Base-by-base conservation (phyloP, 2,888 invertebrate genomes). In the Holacanthella duospinosa region DNA sequence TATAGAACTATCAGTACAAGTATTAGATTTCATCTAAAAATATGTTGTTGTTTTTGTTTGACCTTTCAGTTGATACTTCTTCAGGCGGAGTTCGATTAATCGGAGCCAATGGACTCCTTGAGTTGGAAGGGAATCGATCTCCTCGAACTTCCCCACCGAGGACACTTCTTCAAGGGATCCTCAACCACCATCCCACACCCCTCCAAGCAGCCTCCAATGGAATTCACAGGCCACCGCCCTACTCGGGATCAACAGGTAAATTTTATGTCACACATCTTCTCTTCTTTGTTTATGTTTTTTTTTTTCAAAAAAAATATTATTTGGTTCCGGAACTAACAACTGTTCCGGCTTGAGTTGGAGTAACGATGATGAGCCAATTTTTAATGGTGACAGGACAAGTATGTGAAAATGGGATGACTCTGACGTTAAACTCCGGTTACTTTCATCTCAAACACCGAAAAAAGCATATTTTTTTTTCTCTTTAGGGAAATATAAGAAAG, bases 61-160 rank as follows among this genome's bases (percentile, higher is more conserved):
- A n/a, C 36, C 60, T 69, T 69, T 36, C 66, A 72, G 73, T 73
- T 69, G 73, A 73, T 63, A 71, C 67, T 36, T 62, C 66, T 61
- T 62, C 66, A 61, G 67, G 69, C 63, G 68, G 73, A 61, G 73
- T 73, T 28, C 67, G 73, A 60, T 66, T 73, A 65, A 69, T 71
- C 62, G 70, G 69, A 61, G 68, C 69, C 43, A 68, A 67, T 66
- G 71, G 67, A 58, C 64, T 71, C 58, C 64, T 73, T 62, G 73
- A 73, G 54, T 67, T 73, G 71, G 73, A 73, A 63, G 71, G 71
- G 62, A 68, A 69, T 66, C 68, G 72, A 72, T 73, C 73, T 71
- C 71, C 73, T 43, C 68, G 73, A 63, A 72, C 72, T 57, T 69
- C 69, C 59, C 70, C 69, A 65, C 70, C 67, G 55, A 70, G 71